Base-by-base conservation (phyloP, 2,888 invertebrate species). In the Lasioglossum zephyrum region DNA sequence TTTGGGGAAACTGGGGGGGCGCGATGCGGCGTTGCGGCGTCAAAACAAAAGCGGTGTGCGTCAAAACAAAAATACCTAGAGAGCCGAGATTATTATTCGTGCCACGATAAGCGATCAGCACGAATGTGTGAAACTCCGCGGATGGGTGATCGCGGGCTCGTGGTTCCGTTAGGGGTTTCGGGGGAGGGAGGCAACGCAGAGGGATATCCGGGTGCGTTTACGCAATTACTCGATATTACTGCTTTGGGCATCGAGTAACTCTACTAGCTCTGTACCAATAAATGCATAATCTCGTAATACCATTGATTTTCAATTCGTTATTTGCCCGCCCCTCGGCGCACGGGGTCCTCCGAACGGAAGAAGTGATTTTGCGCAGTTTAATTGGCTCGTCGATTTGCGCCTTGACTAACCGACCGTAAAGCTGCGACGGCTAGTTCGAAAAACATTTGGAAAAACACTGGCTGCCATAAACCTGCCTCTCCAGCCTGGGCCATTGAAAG, bases 221-320 rank as follows among this genome's bases (percentile, higher is more conserved):
- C 89, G 90, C 92, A 92, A 92, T 92, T 92, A 92, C 88, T 91
- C 91, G 92, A 92, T 92, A 92, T 92, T 92, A 92, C 89, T 91
- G 92, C 90, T 91, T 89, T 89, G 91, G 92, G 92, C 88, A 88
- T 86, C 89, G 91, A 36, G 89, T 91, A 88, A 88, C 90, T 91
- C 89, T 87, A 86, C 91, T 87, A 89, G 87, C 89, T 88, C 91
- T 90, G 85, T 87, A 88, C 90, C 90, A 92, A 92, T 92, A 92
- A 92, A 92, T 90, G 91, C 90, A 91, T 92, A 92, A 92, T 92
- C 91, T 90, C 90, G 89, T 91, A 91, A 92, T 91, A 86, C 91
- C 91, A 92, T 92, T 92, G 92, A 92, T 92, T 92, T 92, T 92
- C 92, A 91, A 92, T 92, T 92, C 90, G 92, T 92, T 92, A 92